Percentiles rank a stretch among this genome's conserved stretches.
phyloP scores from a whole-genome alignment of 1,140 invertebrate genomes.

The Thaumetopoea pityocampa region DNA sequence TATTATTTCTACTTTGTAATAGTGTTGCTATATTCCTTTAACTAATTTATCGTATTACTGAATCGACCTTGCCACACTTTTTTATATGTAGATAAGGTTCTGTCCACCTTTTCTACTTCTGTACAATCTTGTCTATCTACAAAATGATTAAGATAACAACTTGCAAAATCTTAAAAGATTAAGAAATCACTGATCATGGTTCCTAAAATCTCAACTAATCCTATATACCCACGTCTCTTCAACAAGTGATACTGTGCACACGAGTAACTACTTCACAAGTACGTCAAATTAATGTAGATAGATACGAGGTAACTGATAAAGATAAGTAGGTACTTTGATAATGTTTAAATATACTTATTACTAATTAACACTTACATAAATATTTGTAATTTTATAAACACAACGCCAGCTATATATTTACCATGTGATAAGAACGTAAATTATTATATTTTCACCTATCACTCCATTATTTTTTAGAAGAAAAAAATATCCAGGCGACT shows the following conservation, averaged over 20 bases:
- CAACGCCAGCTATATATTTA: no score
- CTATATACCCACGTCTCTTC: conserved; percentile 28
- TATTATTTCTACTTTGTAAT: no score
- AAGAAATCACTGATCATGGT: conserved; percentile 11
- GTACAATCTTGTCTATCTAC: conserved; percentile 1
- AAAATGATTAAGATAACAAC: conserved; percentile 7
- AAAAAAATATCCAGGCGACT: no score
- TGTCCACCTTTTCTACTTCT: no score
- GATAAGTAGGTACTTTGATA: background rate
- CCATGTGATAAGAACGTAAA: no score
- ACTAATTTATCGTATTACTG: no score
- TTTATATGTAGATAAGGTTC: conserved; percentile 5
- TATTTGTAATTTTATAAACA: background rate
- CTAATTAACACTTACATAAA: background rate
- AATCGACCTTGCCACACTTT: conserved; percentile 8
- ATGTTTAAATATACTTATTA: background rate
- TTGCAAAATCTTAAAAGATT: conserved; percentile 1
- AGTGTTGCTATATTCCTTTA: no score
- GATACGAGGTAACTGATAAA: conserved; percentile 4
- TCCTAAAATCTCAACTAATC: conserved; percentile 41
- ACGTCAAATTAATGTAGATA: conserved; percentile 3
- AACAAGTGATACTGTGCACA: conserved; percentile 27
- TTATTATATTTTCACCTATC: no score
- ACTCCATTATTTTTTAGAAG: no score
- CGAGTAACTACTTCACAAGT: conserved; percentile 18